Conservation (phyloP, 2,113 vertebrate genomes). For the Chaetodon auriga region DNA sequence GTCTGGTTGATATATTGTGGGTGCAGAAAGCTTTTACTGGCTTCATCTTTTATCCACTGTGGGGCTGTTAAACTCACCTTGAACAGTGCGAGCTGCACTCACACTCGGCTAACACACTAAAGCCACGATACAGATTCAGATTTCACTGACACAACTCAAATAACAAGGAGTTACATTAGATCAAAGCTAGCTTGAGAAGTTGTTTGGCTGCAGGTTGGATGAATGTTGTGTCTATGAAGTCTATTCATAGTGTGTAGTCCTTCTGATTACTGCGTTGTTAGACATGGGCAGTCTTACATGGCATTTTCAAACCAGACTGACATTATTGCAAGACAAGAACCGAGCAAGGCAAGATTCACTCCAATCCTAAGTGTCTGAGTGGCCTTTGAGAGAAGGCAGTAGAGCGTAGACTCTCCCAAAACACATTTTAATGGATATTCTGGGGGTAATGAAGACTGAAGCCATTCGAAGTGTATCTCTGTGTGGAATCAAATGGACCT, state of each 20-base stretch:
- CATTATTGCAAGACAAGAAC: constrained; percentile 14
- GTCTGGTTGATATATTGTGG: constrained; percentile 53
- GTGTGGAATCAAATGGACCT: constrained; percentile 41
- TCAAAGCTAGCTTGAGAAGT: not conserved
- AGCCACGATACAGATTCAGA: constrained; percentile 33
- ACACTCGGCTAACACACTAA: constrained; percentile 18
- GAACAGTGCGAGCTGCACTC: constrained; percentile 48
- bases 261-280: not conserved
- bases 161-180: not conserved
- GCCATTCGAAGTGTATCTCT: constrained; percentile 9
- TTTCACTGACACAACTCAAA: not conserved
- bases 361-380: constrained; percentile 12
- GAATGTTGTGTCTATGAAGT: not conserved
- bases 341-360: constrained; percentile 12
- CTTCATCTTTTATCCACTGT: constrained; percentile 51
- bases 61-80: constrained; percentile 35
- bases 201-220: not conserved
- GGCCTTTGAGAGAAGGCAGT: constrained; percentile 12
- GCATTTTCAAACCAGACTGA: constrained; percentile 13
- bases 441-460: constrained; percentile 37
- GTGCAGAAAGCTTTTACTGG: constrained; percentile 60
- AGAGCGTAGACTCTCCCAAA: constrained; percentile 9
- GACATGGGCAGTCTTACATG: not conserved
- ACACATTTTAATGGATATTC: constrained; percentile 35
- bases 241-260: not conserved